A percentile compares a stretch with the other conserved stretches of the same genome.
phyloP scores from a whole-genome alignment of 2,113 vertebrate genomes.

The Panurus biarmicus region DNA sequence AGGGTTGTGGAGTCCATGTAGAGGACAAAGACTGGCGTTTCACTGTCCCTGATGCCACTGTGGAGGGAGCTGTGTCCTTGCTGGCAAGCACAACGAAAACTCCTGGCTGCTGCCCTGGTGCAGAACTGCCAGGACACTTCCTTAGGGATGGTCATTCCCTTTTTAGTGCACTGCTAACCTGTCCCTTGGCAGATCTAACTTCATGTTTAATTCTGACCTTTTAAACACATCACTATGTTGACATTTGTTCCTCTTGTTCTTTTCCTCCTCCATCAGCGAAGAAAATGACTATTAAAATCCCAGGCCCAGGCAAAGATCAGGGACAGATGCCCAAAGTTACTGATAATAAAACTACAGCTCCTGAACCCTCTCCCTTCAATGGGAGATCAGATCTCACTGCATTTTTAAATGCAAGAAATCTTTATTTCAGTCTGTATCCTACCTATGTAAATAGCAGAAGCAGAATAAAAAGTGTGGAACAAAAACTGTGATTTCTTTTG shows the following conservation, averaged over 20 bases:
- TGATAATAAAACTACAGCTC: not conserved
- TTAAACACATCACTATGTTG: not conserved
- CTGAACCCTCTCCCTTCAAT: not conserved
- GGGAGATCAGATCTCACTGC: not conserved
- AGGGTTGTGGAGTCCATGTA: rapidly evolving
- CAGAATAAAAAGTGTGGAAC: not conserved
- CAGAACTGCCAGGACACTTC: not conserved
- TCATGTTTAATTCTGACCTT: not conserved
- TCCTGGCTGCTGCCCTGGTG: not conserved
- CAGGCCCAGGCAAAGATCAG: not conserved
- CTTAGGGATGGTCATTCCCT: not conserved
- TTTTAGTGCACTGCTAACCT: not conserved
- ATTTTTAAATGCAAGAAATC: not conserved
- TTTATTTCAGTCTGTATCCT: not conserved
- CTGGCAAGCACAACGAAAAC: not conserved
- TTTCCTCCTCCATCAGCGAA: not conserved
- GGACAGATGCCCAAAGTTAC: not conserved
- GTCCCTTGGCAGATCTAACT: not conserved
- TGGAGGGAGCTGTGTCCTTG: not conserved
- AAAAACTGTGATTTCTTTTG: not conserved
- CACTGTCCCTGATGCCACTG: not conserved
- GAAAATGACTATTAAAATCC: not conserved
- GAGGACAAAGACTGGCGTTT: not conserved
- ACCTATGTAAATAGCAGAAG: not conserved
- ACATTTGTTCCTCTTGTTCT: not conserved